A percentile compares a stretch with the other conserved stretches of the same genome.
phyloP scores from a whole-genome alignment of 2,888 invertebrate genomes.

The Pterobdella sp. region DNA sequence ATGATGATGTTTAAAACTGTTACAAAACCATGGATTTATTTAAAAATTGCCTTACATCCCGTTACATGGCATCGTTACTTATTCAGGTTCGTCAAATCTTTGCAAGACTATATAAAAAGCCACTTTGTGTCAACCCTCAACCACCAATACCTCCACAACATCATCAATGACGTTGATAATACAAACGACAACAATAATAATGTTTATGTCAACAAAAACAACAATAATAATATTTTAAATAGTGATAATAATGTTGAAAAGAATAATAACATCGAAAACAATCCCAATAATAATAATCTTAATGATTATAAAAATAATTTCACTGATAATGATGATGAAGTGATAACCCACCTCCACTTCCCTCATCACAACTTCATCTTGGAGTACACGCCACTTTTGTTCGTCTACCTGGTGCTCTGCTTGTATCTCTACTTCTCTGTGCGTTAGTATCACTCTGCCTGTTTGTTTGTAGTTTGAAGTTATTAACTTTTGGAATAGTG shows the following conservation, averaged over 20 bases:
- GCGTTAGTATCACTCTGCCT: conserved; percentile 53
- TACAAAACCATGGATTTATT: no score
- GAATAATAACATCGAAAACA: background rate
- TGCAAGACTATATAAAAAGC: conserved; percentile 3
- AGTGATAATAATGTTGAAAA: background rate
- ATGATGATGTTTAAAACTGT: no score
- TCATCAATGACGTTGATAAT: no score
- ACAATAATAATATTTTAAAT: conserved; percentile 8
- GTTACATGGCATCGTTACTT: no score
- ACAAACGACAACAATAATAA: background rate
- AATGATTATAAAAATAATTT: background rate
- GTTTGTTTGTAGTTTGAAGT: no score
- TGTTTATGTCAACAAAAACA: background rate
- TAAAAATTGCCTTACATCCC: no score
- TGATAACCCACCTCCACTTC: conserved; percentile 69
- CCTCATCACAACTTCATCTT: conserved; percentile 59
- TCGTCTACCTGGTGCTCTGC: conserved; percentile 77
- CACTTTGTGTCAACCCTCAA: conserved; percentile 10
- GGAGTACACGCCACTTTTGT: conserved; percentile 64
- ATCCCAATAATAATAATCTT: background rate
- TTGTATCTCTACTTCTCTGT: conserved; percentile 90
- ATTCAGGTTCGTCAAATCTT: conserved; percentile 22
- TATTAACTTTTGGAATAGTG: no score
- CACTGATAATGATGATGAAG: conserved; percentile 2
- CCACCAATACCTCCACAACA: no score